A percentile compares a stretch with the other conserved stretches of the same genome.
Evolutionary conservation across 2,888 invertebrate species (phyloP).

Genomic region (Galerucella calmariensis): DNA sequence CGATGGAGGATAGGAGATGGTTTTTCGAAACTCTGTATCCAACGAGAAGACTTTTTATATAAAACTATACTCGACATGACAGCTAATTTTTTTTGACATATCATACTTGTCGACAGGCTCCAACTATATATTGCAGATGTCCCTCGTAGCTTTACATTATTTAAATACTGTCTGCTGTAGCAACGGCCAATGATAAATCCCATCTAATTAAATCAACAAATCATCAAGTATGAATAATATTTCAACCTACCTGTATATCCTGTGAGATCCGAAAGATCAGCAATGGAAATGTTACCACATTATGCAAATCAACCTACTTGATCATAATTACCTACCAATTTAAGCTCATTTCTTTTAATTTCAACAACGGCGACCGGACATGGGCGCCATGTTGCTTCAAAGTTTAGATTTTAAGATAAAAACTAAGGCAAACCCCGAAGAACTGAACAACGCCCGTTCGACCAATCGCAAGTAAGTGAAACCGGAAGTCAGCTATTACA

Average conservation of each 20-base stretch:
- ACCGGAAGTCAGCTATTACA: constrained; percentile 32
- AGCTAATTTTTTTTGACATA: too few species aligned
- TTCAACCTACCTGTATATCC: background rate
- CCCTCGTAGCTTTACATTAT: background rate
- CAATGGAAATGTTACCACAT: constrained; percentile 3
- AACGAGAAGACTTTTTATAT: too few species aligned
- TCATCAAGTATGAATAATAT: background rate
- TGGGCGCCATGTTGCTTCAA: constrained; percentile 28
- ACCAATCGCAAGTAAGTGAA: constrained; percentile 24
- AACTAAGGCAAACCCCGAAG: constrained; percentile 26
- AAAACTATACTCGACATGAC: too few species aligned
- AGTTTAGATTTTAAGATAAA: constrained; percentile 29
- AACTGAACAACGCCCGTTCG: constrained; percentile 1
- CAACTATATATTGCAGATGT: too few species aligned
- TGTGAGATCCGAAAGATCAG: background rate
- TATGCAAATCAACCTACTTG: background rate
- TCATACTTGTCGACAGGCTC: too few species aligned
- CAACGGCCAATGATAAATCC: background rate
- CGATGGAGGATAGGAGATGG: too few species aligned
- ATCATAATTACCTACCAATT: constrained; percentile 19
- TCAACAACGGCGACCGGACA: constrained; percentile 24
- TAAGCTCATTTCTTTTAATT: constrained; percentile 4
- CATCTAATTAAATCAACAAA: background rate
- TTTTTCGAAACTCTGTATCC: too few species aligned
- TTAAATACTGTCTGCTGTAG: background rate